Conservation (phyloP, 2,888 invertebrate genomes). For the Luperina testacea region DNA sequence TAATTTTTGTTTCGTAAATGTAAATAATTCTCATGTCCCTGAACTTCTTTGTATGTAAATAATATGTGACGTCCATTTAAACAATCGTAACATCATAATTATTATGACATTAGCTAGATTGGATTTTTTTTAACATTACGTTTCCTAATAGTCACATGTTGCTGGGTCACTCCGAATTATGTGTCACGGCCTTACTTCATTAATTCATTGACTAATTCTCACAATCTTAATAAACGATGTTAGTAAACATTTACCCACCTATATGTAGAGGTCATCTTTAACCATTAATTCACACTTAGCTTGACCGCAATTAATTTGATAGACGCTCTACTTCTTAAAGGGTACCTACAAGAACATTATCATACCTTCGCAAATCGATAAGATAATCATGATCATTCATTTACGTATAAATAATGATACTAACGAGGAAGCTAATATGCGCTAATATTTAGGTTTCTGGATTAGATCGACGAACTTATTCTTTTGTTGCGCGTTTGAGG, state of each 20-base stretch:
- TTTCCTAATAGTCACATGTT: constrained; percentile 2
- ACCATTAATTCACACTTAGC: constrained; percentile 35
- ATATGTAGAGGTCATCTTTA: constrained; percentile 40
- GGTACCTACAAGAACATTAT: constrained; percentile 39
- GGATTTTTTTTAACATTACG: constrained; percentile 5
- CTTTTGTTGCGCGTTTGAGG: constrained; percentile 33
- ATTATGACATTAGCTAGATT: constrained; percentile 30
- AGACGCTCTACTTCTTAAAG: constrained; percentile 40
- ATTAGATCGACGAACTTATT: constrained; percentile 38
- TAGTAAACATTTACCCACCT: constrained; percentile 39
- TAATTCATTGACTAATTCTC: constrained; percentile 58
- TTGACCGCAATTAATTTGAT: constrained; percentile 39
- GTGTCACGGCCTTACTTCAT: constrained; percentile 54
- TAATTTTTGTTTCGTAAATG: constrained; percentile 12
- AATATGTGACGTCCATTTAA: constrained; percentile 9
- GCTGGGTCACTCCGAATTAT: constrained; percentile 34
- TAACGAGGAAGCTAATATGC: constrained; percentile 32
- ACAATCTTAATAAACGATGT: constrained; percentile 24
- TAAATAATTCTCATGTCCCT: constrained; percentile 31
- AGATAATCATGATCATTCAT: constrained; percentile 42
- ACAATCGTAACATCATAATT: constrained; percentile 7
- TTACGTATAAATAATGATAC: constrained; percentile 28
- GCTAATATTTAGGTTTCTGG: constrained; percentile 42
- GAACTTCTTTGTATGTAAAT: constrained; percentile 26
- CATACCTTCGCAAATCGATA: constrained; percentile 51